A percentile compares a stretch with the other conserved stretches of the same genome.
Conservation (phyloP, 1,140 invertebrate genomes). For the Bradynema listronoti region DNA sequence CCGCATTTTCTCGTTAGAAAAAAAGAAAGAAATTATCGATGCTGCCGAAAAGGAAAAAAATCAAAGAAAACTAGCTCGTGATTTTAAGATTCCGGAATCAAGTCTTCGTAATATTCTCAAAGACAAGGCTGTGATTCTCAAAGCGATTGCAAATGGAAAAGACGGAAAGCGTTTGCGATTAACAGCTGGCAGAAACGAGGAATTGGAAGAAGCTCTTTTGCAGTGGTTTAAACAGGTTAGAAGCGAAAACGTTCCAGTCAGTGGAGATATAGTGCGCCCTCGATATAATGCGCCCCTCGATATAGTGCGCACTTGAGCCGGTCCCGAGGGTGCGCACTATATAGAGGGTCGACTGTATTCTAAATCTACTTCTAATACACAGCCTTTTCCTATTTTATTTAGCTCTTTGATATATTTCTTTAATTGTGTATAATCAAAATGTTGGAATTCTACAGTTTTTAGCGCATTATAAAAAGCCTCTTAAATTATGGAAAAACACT, state of each 20-base stretch:
- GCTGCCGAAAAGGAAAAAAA: not conserved
- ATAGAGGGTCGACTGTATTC: no score
- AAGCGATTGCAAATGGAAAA: not conserved
- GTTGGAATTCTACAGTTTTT: no score
- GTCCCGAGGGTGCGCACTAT: no score
- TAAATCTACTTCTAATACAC: no score
- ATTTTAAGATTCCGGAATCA: conserved; percentile 3
- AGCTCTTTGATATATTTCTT: no score
- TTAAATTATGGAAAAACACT: no score
- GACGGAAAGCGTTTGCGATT: not conserved
- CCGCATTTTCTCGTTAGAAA: not conserved
- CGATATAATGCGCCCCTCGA: no score
- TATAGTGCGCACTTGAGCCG: no score
- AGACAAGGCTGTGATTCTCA: conserved; percentile 7
- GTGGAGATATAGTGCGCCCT: no score
- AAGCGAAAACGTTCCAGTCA: not conserved
- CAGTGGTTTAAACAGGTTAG: not conserved
- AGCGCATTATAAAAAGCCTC: no score
- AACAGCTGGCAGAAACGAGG: not conserved
- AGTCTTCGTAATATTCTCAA: not conserved
- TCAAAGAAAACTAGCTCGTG: not conserved
- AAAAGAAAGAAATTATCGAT: not conserved
- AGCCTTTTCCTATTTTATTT: no score
- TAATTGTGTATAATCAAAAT: no score
- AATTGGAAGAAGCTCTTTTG: not conserved